Evolutionary conservation across 2,797 vertebrate genomes (phyloP).

Genomic region (Micromesistius poutassou): DNA sequence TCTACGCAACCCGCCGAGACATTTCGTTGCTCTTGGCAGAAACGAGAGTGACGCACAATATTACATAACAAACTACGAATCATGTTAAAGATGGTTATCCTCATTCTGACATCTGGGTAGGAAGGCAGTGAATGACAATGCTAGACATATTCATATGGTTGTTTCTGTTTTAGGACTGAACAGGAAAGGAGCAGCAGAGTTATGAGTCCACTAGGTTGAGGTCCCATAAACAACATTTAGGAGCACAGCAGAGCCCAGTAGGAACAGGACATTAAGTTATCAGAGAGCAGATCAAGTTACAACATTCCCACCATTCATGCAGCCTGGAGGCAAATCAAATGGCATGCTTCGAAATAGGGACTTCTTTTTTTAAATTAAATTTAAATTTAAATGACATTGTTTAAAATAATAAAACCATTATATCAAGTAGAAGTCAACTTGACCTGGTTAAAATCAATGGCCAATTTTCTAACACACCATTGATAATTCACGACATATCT

Average conservation of each 20-base stretch:
- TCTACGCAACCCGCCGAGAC: conserved; percentile 36
- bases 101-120: background rate
- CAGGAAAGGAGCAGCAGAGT: background rate
- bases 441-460: conserved; percentile 32
- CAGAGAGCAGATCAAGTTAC: background rate
- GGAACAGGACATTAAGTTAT: background rate
- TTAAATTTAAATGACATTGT: no score
- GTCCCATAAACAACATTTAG: background rate
- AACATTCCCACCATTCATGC: background rate
- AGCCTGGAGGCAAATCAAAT: conserved; percentile 6
- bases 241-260: background rate
- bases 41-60: conserved; percentile 54
- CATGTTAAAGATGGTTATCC: background rate
- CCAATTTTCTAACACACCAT: conserved; percentile 16
- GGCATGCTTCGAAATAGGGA: conserved; percentile 4
- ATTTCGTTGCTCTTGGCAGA: conserved; percentile 53
- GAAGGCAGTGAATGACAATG: background rate
- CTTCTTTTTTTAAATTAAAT: background rate
- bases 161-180: background rate
- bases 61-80: conserved; percentile 50
- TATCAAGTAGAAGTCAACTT: conserved; percentile 1
- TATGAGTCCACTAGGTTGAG: background rate
- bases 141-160: background rate
- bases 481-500: conserved; percentile 15
- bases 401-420: no score